Base-by-base conservation (phyloP, 2,113 vertebrate genomes). In the Pampusana beccarii region DNA sequence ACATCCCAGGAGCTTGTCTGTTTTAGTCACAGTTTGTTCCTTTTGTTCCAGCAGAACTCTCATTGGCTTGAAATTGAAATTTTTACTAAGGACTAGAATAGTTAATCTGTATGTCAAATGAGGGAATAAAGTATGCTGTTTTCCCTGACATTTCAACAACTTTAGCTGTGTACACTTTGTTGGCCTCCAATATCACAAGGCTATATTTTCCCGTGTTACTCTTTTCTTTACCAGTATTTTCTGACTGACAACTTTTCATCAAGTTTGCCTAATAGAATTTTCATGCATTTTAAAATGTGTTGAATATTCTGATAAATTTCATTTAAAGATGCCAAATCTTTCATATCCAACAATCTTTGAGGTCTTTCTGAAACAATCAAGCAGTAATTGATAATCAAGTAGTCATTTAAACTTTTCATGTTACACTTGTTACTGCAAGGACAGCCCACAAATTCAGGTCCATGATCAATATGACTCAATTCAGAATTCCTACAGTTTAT, bases 371-470 rank as follows among this genome's bases (percentile, higher is more conserved):
- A 97, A 90, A 94, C 96, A 97, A 95, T 88, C 53, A 92, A 90
- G 82, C 77, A 95, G 84, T 92, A 88, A 69, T 16, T 93, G 44
- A 19, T 46, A 46, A 46, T 46, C 50, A 92, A 89, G 84, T 79
- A 95, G 84, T 92, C 90, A 64, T 16, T 93, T 73, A 88, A 92
- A 88, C 38, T 96, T 96, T 93, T 91, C 54, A 44, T 57, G 29
- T 95, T 94, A 71, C 36, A 81, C 19, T 5, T 83, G 34, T 33
- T 71, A 67, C 48, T 75, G 65, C 44, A 16, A 93, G 84, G 44
- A 94, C 58, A 96, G 89, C 90, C 58, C 42, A 96, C 95, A 97
- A 98, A 98, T 96, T 95, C 90, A 93, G 79, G 92, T 94, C 74
- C 94, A 86, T 96, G 93, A 91, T 93, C 48, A 95, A 93, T 77